Percentiles rank a stretch among this genome's conserved stretches.
Evolutionary conservation across 2,888 invertebrate genomes (phyloP).

Genomic region (Catotricha subobsoleta): DNA sequence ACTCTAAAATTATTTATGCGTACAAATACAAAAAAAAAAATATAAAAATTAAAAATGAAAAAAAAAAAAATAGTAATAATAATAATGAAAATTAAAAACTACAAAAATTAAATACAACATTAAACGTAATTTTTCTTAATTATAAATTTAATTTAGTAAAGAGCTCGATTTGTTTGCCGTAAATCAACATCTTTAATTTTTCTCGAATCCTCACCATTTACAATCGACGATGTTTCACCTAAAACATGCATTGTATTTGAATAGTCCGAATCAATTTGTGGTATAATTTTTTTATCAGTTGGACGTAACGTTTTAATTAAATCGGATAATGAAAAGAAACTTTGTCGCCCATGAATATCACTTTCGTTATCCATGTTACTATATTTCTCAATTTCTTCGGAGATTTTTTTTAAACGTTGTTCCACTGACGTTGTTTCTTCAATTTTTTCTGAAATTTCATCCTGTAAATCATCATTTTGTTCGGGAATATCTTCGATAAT

Average conservation of each 20-base stretch:
- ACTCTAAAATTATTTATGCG: too few relatives aligned
- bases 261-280: slow-evolving; percentile 30
- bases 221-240: slow-evolving; percentile 22
- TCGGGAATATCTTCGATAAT: not conserved
- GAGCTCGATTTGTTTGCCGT: slow-evolving; percentile 5
- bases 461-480: slow-evolving; percentile 3
- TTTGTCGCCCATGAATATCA: slow-evolving; percentile 20
- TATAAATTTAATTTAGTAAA: too few relatives aligned
- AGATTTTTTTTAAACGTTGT: slow-evolving; percentile 25
- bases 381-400: slow-evolving; percentile 26
- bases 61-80: too few relatives aligned
- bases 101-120: too few relatives aligned
- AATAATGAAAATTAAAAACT: too few relatives aligned
- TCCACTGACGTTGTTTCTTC: slow-evolving; percentile 23
- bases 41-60: too few relatives aligned
- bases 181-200: slow-evolving; percentile 9
- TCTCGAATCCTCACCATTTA: slow-evolving; percentile 10
- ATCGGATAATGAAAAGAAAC: slow-evolving; percentile 27
- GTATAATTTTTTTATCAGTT: slow-evolving; percentile 22
- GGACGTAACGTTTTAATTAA: slow-evolving; percentile 27
- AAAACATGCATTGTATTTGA: slow-evolving; percentile 30
- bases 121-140: too few relatives aligned
- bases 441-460: slow-evolving; percentile 11
- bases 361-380: slow-evolving; percentile 16
- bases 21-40: too few relatives aligned